Evolutionary conservation across 2,888 invertebrate genomes (phyloP).

Genomic region (Drosophila kuntzei): DNA sequence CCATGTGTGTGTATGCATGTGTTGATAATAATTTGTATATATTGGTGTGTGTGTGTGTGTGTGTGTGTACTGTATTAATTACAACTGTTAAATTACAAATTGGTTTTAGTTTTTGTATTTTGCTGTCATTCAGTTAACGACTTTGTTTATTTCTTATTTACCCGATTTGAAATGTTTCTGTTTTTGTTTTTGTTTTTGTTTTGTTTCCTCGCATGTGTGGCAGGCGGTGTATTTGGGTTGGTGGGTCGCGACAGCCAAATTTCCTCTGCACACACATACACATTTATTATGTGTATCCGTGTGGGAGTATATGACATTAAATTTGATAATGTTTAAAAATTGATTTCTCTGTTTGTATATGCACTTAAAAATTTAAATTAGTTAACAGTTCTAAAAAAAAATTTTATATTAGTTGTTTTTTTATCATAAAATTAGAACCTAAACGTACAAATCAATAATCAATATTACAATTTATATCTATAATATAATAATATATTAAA

Average conservation of each 20-base stretch:
- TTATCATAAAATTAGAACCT: constrained; percentile 39
- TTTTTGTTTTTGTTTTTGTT: background rate
- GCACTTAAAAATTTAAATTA: constrained; percentile 62
- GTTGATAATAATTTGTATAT: background rate
- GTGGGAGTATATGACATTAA: constrained; percentile 5
- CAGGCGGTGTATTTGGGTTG: background rate
- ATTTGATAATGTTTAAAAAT: constrained; percentile 26
- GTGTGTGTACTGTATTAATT: constrained; percentile 35
- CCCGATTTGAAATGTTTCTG: background rate
- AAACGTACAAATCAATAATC: constrained; percentile 47
- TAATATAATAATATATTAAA: constrained; percentile 26
- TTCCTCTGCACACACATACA: constrained; percentile 1
- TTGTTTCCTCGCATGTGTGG: constrained; percentile 2
- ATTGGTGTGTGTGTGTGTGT: constrained; percentile 21
- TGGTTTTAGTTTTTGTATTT: constrained; percentile 3
- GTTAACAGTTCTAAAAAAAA: constrained; percentile 68
- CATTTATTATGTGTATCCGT: constrained; percentile 1
- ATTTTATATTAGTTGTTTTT: constrained; percentile 28
- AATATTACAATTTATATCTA: constrained; percentile 46
- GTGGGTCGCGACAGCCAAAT: constrained; percentile 6
- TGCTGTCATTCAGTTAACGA: constrained; percentile 13
- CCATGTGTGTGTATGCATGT: constrained; percentile 18
- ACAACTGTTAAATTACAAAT: constrained; percentile 38
- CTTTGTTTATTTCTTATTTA: constrained; percentile 2
- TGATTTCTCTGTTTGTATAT: constrained; percentile 38